Conservation (phyloP, 92 coral and sea anemone species). For the Phymanthus crucifer region DNA sequence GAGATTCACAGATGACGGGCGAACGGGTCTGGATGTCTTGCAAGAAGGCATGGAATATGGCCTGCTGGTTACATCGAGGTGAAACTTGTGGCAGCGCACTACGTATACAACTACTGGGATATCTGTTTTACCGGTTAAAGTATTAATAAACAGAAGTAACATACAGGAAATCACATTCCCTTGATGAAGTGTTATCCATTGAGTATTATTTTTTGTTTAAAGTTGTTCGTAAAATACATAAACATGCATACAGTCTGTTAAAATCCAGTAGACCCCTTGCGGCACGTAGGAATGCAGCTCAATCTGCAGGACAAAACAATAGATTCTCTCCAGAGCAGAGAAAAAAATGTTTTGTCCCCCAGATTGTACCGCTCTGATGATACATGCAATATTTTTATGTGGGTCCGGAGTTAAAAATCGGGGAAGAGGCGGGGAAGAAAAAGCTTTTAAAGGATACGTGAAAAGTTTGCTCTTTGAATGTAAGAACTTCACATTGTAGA, state of each 20-base stretch:
- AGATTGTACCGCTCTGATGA: no score
- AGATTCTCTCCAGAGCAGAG: no score
- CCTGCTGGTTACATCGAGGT: slow-evolving; percentile 87
- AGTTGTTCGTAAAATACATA: no score
- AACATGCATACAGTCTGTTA: no score
- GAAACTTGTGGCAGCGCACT: slow-evolving; percentile 67
- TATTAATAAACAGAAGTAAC: neutral
- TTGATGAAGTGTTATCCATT: no score
- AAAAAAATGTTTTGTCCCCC: no score
- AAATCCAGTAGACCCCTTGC: no score
- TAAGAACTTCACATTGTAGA: slow-evolving; percentile 81
- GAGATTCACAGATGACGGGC: slow-evolving; percentile 75
- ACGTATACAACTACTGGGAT: slow-evolving; percentile 88
- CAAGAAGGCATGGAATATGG: slow-evolving; percentile 72
- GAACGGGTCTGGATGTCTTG: slow-evolving; percentile 74
- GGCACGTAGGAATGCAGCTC: no score
- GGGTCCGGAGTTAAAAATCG: neutral
- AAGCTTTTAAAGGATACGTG: slow-evolving; percentile 82
- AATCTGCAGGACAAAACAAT: no score
- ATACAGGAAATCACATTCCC: neutral
- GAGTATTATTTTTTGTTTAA: no score
- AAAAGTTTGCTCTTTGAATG: slow-evolving; percentile 53
- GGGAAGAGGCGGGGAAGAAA: no score
- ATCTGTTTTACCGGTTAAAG: slow-evolving; percentile 56
- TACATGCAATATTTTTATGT: no score